Conservation (phyloP, 2,113 vertebrate species). For the Ahaetulla prasina region DNA sequence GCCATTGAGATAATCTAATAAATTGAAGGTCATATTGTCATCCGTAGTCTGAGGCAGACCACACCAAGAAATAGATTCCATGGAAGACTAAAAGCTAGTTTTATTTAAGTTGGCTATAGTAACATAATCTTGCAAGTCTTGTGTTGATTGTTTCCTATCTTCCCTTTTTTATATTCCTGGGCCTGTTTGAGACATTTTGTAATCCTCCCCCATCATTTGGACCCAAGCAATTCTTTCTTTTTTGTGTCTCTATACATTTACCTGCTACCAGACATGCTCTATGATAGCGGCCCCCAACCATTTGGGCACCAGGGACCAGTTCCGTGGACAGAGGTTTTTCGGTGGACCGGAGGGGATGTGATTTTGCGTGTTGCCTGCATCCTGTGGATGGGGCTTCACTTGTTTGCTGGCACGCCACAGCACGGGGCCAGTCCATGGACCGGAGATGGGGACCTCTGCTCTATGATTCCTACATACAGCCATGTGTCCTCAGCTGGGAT, state of each 20-base stretch:
- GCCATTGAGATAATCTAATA: not conserved
- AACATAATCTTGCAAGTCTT: not conserved
- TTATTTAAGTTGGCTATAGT: not conserved
- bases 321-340: not conserved
- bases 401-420: not conserved
- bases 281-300: not conserved
- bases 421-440: not conserved
- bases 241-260: not conserved
- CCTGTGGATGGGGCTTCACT: not conserved
- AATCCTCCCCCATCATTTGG: not conserved
- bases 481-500: not conserved
- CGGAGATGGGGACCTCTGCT: not conserved
- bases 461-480: not conserved
- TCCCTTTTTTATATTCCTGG: not conserved
- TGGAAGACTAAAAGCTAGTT: not conserved
- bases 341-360: rapidly evolving
- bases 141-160: not conserved
- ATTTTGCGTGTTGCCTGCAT: not conserved
- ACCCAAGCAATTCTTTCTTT: not conserved
- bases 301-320: not conserved
- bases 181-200: not conserved
- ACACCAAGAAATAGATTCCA: not conserved
- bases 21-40: not conserved
- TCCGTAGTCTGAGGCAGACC: not conserved
- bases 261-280: not conserved